Base-by-base conservation (phyloP, 1,140 invertebrate species). In the Orius insidiosus region DNA sequence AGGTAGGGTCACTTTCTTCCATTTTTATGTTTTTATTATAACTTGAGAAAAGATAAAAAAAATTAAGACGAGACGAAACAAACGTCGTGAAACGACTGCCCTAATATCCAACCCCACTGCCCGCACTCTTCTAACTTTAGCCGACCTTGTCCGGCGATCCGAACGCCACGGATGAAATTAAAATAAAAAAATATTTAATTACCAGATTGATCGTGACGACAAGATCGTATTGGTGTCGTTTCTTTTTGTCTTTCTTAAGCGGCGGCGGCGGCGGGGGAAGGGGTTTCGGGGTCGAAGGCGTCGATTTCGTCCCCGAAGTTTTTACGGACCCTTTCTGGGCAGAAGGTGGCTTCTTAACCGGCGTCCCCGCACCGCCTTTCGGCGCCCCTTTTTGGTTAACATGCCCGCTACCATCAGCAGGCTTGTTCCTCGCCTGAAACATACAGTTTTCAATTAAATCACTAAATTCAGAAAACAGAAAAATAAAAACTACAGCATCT, bases 161-260 rank as follows among this genome's bases (percentile, higher is more conserved):
- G 3, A 4, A 24, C n/a, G n/a, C n/a, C n/a, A n/a, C n/a, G 24
- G 3, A 24, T 24, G 24, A 24, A 7, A 24, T n/a, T n/a, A 7
- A 24, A 24, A 24, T 24, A 3, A 4, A 4, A 7, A 24, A 24
- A 24, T 4, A 24, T 24, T 34, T 47, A 64, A 77, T 78, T 56
- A 85, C 81, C 69, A 86, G 60, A 61, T 85, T 77, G 52, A 86
- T 85, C 46, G 76, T 85, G 48, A 85, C 81, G 49, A 78, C 75
- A 24, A 85, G 70, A 56, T 86, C 81, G 53, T 85, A 78, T 56
- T 82, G 79, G 56, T 84, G 80, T 53, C 82, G 77, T 16, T 80
- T 80, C 60, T 84, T 84, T 60, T 80, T 80, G 56, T 71, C 70
- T 55, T 75, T 75, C 62, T 82, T 82, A 30, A 61, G 63, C 40